Evolutionary conservation across 35 echinoderm and acorn worm species (phyloP).

Genomic region (Lytechinus pictus): DNA sequence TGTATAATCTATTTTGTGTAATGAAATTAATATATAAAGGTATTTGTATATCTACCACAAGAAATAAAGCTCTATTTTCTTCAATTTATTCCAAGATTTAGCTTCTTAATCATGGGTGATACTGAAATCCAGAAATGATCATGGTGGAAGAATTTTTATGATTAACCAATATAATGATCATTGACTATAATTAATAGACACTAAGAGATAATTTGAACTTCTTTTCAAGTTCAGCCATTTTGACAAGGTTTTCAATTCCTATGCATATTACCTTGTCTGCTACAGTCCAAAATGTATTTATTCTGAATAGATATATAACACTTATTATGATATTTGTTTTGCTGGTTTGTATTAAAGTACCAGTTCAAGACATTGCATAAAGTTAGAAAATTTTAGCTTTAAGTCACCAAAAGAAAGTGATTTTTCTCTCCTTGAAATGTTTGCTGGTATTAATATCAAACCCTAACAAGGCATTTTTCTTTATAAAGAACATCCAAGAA

Average conservation of each 20-base stretch:
- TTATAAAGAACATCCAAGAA: neutral
- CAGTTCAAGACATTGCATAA: no score
- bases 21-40: neutral
- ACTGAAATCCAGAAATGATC: neutral
- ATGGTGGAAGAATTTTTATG: neutral
- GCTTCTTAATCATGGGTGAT: neutral
- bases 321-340: no score
- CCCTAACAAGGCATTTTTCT: neutral
- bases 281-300: no score
- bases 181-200: neutral
- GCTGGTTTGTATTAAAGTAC: no score
- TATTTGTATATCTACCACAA: neutral
- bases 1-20: neutral
- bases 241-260: neutral
- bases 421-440: no score
- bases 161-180: neutral
- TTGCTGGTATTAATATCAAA: no score
- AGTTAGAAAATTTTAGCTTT: no score
- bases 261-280: no score
- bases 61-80: neutral
- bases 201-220: neutral
- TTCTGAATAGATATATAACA: no score
- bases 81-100: neutral
- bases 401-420: no score
- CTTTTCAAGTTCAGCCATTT: neutral